Conservation (phyloP, 2,888 invertebrate genomes). For the Branchellion lobata region DNA sequence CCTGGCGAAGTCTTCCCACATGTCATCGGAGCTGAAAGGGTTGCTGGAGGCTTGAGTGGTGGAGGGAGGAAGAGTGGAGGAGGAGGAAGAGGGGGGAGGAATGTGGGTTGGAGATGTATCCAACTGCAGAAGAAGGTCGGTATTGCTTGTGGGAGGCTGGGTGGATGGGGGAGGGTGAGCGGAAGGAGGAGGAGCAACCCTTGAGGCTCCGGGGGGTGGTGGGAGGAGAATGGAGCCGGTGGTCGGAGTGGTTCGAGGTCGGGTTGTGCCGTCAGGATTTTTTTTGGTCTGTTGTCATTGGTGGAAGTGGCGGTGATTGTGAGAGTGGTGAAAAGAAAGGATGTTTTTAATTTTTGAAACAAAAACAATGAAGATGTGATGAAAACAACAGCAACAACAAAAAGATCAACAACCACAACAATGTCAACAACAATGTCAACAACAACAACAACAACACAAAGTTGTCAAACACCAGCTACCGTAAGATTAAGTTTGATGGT, state of each 20-base stretch:
- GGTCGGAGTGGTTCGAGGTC: neutral
- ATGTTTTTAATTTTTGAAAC: neutral
- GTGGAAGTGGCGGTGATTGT: no score
- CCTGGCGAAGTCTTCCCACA: slow-evolving; percentile 58
- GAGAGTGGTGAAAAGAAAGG: no score
- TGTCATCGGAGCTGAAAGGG: slow-evolving; percentile 50
- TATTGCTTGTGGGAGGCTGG: neutral
- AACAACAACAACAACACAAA: neutral
- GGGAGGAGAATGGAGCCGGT: slow-evolving; percentile 65
- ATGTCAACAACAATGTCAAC: no score
- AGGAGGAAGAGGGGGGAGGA: slow-evolving; percentile 24
- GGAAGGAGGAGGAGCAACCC: slow-evolving; percentile 71
- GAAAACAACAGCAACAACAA: neutral
- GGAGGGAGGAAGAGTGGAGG: neutral
- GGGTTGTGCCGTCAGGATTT: slow-evolving; percentile 43
- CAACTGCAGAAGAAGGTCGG: neutral
- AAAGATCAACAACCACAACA: no score
- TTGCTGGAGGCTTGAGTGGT: slow-evolving; percentile 42
- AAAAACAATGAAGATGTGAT: neutral
- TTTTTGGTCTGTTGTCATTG: slow-evolving; percentile 55
- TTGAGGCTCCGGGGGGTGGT: slow-evolving; percentile 81
- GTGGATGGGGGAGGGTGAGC: neutral
- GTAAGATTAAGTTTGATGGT: slow-evolving; percentile 97
- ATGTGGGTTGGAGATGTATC: slow-evolving; percentile 1
- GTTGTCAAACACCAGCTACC: slow-evolving; percentile 51